phyloP scores from a whole-genome alignment of 2,113 vertebrate species.

The Microcebus tavaratra region DNA sequence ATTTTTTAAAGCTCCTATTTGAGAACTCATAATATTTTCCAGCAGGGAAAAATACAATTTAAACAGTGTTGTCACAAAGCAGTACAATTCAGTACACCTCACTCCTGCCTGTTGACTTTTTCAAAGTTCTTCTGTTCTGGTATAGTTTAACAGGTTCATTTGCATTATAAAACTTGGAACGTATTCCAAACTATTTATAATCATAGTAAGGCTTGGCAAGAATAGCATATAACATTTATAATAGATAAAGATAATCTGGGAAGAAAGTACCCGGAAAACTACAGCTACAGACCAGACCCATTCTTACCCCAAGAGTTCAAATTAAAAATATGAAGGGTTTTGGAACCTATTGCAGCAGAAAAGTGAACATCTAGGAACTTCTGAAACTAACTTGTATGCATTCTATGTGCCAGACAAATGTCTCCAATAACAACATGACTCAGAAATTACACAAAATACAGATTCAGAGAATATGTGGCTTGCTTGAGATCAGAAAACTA shows the following conservation, averaged over 20 bases:
- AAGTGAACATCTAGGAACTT: slow-evolving; percentile 47
- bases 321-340: slow-evolving; percentile 35
- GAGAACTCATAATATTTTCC: background rate
- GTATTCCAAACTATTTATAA: slow-evolving; percentile 61
- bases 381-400: slow-evolving; percentile 44
- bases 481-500: slow-evolving; percentile 43
- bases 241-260: background rate
- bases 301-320: background rate
- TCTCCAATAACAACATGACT: slow-evolving; percentile 21
- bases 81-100: background rate
- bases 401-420: slow-evolving; percentile 14
- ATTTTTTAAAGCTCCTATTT: slow-evolving; percentile 45
- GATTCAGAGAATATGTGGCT: background rate
- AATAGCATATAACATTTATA: background rate
- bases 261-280: slow-evolving; percentile 30
- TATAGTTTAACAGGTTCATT: slow-evolving; percentile 15
- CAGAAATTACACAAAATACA: slow-evolving; percentile 47
- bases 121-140: slow-evolving; percentile 26
- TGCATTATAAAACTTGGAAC: slow-evolving; percentile 60
- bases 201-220: slow-evolving; percentile 41
- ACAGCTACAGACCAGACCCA: slow-evolving; percentile 57
- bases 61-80: slow-evolving; percentile 17
- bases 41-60: background rate
- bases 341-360: slow-evolving; percentile 22
- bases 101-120: background rate